Conservation (phyloP, 30 jellyfish, hydroid and myxozoan genomes). For the Rhopilema esculentum region DNA sequence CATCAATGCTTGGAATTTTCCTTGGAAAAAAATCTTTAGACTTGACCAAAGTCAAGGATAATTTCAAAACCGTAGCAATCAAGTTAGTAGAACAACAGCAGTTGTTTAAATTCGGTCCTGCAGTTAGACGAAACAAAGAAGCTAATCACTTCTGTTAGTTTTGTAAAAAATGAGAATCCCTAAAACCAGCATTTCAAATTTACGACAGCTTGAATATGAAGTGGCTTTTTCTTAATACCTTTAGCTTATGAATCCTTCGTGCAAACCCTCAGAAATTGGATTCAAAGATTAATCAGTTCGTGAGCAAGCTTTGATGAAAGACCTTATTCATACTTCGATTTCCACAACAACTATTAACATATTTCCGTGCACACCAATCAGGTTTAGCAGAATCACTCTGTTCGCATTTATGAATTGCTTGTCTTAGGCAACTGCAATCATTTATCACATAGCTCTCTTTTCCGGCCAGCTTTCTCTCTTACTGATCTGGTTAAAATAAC, state of each 20-base stretch:
- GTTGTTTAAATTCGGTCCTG: background rate
- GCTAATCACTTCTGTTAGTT: background rate
- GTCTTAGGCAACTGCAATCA: background rate
- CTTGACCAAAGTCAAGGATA: background rate
- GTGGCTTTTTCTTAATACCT: background rate
- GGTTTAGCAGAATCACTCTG: slow-evolving; percentile 3
- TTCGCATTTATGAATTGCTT: slow-evolving; percentile 10
- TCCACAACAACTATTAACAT: slow-evolving; percentile 30
- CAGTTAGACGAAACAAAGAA: background rate
- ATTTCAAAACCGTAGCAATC: background rate
- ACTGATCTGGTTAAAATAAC: background rate
- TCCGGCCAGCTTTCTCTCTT: background rate
- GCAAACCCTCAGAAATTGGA: slow-evolving; percentile 46
- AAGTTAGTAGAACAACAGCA: background rate
- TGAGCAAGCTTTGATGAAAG: slow-evolving; percentile 12
- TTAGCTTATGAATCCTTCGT: background rate
- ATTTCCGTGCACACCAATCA: slow-evolving; percentile 23
- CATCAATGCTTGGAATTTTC: background rate
- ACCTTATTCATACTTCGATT: slow-evolving; percentile 30
- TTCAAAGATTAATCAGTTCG: slow-evolving; percentile 30
- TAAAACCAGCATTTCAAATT: background rate
- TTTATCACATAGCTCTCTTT: background rate
- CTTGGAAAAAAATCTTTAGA: background rate
- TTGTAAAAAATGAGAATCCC: background rate
- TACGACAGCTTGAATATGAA: background rate